Evolutionary conservation across 2,113 vertebrate species (phyloP).

Genomic region (Pedetes capensis): DNA sequence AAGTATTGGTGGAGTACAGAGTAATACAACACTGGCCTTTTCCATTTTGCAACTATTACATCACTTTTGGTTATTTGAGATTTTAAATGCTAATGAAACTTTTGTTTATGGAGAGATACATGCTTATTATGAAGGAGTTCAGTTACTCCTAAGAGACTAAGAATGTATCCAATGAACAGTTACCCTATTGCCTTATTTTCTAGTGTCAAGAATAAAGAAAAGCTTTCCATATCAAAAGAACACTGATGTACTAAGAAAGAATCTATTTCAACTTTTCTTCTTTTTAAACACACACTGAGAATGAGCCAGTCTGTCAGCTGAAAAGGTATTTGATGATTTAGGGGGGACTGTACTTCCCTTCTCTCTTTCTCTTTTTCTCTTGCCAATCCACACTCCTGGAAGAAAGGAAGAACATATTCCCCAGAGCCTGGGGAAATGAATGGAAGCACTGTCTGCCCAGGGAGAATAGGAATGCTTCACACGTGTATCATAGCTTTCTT

Average conservation of each 20-base stretch:
- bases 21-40: too few species aligned
- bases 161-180: background rate
- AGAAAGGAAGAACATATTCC: constrained; percentile 71
- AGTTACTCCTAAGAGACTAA: background rate
- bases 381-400: constrained; percentile 52
- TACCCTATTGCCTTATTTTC: background rate
- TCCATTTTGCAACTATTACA: too few species aligned
- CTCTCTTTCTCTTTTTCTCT: constrained; percentile 59
- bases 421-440: constrained; percentile 70
- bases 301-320: constrained; percentile 41
- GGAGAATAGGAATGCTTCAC: constrained; percentile 70
- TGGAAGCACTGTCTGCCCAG: constrained; percentile 77
- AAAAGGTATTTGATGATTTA: constrained; percentile 69
- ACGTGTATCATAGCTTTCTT: constrained; percentile 67
- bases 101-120: background rate
- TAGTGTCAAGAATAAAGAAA: constrained; percentile 24
- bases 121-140: background rate
- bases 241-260: constrained; percentile 20
- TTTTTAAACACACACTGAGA: constrained; percentile 33
- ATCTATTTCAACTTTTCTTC: constrained; percentile 11
- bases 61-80: background rate
- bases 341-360: constrained; percentile 9
- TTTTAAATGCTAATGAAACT: background rate
- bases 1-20: too few species aligned
- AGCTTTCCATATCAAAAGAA: constrained; percentile 11